phyloP scores from a whole-genome alignment of 1,140 invertebrate species.

The Drosophila chauvacae region DNA sequence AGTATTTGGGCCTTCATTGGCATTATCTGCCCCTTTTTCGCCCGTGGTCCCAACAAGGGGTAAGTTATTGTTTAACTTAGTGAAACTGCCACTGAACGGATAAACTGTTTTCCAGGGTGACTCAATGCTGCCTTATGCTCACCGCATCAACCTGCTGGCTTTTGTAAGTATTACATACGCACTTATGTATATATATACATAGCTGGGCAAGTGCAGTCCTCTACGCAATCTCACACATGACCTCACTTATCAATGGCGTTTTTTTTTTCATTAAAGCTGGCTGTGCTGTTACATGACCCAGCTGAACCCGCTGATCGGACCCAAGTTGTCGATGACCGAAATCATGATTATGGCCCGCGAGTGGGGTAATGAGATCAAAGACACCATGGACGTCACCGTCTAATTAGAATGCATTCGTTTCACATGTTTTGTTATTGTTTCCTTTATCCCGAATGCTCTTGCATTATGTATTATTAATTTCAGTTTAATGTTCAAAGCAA shows the following conservation, averaged over 20 bases:
- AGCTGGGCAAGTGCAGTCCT: neutral
- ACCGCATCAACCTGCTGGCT: constrained; percentile 95
- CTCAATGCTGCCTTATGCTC: constrained; percentile 94
- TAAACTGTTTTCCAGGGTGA: constrained; percentile 86
- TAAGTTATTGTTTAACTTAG: constrained; percentile 40
- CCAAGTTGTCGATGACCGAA: constrained; percentile 89
- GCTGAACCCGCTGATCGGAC: constrained; percentile 97
- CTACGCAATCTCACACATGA: neutral
- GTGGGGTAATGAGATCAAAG: constrained; percentile 88
- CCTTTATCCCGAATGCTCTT: constrained; percentile 19
- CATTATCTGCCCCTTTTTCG: constrained; percentile 92
- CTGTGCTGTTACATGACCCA: constrained; percentile 96
- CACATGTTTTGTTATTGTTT: constrained; percentile 59
- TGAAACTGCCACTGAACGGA: neutral
- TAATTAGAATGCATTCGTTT: constrained; percentile 43
- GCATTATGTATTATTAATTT: constrained; percentile 43
- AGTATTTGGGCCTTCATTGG: constrained; percentile 93
- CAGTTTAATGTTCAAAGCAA: constrained; percentile 26
- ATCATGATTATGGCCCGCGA: constrained; percentile 91
- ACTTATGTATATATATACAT: neutral
- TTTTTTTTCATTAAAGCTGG: constrained; percentile 86
- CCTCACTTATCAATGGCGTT: constrained; percentile 14
- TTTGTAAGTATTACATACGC: constrained; percentile 85
- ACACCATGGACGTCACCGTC: constrained; percentile 61
- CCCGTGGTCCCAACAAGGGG: constrained; percentile 94